phyloP scores from a whole-genome alignment of 2,888 invertebrate species.

The Cephalotes varians region DNA sequence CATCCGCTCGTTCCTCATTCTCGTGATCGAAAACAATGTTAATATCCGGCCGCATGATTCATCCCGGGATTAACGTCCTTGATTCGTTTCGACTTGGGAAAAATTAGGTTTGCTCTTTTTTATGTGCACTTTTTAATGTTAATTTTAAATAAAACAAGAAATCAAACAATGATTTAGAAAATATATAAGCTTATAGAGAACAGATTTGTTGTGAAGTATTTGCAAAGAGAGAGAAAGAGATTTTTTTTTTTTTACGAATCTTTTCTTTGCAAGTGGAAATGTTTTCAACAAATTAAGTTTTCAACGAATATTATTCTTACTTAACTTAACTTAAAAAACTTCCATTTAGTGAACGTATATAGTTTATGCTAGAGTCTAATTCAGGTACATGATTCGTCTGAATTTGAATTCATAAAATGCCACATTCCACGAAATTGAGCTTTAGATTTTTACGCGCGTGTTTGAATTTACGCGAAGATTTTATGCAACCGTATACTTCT shows the following conservation, averaged over 20 bases:
- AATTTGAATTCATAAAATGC: not conserved
- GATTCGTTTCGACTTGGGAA: not conserved
- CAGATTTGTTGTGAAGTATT: not conserved
- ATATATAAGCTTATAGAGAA: not conserved
- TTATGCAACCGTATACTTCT: conserved; percentile 3
- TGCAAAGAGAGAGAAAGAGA: not conserved
- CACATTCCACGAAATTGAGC: not conserved
- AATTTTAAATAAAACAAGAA: not conserved
- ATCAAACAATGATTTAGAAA: not conserved
- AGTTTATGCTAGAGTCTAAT: not conserved
- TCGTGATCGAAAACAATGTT: conserved; percentile 43
- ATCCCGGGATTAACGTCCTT: conserved; percentile 10
- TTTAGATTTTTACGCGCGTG: conserved; percentile 6
- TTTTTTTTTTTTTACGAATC: not conserved
- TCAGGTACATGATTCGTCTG: not conserved
- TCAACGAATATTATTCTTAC: not conserved
- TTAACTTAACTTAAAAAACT: not conserved
- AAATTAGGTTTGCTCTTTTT: not conserved
- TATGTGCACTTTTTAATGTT: not conserved
- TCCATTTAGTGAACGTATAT: too few species aligned
- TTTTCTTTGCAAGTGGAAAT: not conserved
- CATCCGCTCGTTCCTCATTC: conserved; percentile 25
- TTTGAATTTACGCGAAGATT: conserved; percentile 25
- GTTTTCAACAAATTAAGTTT: not conserved
- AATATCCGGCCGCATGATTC: conserved; percentile 36